These are phyloP conservation scores for Lepidochrysops patricia DNA, from an alignment of 2,888 invertebrate species.

Conservation along the genomic window DNA sequence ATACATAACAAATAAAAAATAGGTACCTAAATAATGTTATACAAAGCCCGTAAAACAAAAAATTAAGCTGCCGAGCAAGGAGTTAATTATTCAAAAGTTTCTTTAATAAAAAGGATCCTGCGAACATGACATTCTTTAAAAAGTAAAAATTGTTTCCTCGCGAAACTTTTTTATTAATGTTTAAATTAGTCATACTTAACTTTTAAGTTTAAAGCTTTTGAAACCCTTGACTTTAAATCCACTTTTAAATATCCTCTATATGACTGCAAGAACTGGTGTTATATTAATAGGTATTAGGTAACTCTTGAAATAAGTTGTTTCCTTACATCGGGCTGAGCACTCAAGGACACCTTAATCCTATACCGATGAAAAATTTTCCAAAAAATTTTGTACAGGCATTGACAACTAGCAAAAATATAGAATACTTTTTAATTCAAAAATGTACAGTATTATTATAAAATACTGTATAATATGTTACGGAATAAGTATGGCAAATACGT, in stretches of 20 bases:
- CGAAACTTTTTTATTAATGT: background rate
- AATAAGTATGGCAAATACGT: background rate
- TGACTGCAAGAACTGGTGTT: background rate
- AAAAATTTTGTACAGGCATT: no score
- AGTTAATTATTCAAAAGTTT: constrained; percentile 10
- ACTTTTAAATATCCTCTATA: background rate
- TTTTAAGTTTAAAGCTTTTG: background rate
- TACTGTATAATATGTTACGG: no score
- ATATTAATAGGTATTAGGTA: background rate
- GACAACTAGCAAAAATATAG: no score
- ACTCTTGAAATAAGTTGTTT: no score
- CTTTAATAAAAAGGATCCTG: background rate
- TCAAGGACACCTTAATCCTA: no score
- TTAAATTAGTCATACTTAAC: background rate
- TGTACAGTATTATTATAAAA: no score
- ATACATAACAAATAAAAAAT: background rate
- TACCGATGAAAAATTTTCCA: no score
- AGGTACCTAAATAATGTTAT: background rate
- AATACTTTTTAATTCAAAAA: no score
- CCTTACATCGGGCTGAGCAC: no score
- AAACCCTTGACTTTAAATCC: background rate
- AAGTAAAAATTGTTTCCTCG: constrained; percentile 2
- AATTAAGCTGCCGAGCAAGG: background rate
- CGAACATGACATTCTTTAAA: background rate
- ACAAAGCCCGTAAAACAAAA: background rate